phyloP scores from a whole-genome alignment of 2,113 vertebrate genomes.

The Oreocharis arfaki region DNA sequence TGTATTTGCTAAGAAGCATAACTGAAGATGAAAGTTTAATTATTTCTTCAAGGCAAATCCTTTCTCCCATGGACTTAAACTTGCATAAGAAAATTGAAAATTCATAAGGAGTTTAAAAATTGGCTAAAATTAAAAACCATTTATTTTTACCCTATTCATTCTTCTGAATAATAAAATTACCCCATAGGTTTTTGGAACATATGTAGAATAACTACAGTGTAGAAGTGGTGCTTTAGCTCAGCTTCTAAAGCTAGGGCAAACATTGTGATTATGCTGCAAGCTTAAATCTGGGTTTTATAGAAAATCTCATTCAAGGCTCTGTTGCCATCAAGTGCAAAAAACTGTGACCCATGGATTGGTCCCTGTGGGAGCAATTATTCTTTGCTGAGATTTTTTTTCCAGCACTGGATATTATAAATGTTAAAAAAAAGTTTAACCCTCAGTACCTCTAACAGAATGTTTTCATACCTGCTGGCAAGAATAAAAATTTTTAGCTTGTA shows the following conservation, averaged over 20 bases:
- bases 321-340: constrained; percentile 71
- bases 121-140: constrained; percentile 62
- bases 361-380: constrained; percentile 93
- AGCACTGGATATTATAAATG: constrained; percentile 76
- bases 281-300: constrained; percentile 58
- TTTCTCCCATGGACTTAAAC: constrained; percentile 39
- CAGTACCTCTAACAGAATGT: constrained; percentile 68
- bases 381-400: constrained; percentile 60
- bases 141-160: constrained; percentile 42
- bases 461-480: constrained; percentile 47
- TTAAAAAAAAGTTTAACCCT: constrained; percentile 78
- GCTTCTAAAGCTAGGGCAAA: constrained; percentile 32
- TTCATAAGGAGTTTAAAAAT: constrained; percentile 60
- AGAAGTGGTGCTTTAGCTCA: constrained; percentile 10
- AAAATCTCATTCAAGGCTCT: constrained; percentile 69
- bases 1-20: constrained; percentile 53
- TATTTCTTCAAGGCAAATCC: constrained; percentile 64
- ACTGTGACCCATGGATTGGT: constrained; percentile 77
- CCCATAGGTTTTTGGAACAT: constrained; percentile 20
- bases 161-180: constrained; percentile 33
- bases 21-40: constrained; percentile 65
- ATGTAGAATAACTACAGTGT: constrained; percentile 30
- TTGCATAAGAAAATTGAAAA: constrained; percentile 61
- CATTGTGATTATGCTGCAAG: constrained; percentile 48
- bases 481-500: neutral